Evolutionary conservation across 2,888 invertebrate species (phyloP).

Genomic region (Embidobia sp.): DNA sequence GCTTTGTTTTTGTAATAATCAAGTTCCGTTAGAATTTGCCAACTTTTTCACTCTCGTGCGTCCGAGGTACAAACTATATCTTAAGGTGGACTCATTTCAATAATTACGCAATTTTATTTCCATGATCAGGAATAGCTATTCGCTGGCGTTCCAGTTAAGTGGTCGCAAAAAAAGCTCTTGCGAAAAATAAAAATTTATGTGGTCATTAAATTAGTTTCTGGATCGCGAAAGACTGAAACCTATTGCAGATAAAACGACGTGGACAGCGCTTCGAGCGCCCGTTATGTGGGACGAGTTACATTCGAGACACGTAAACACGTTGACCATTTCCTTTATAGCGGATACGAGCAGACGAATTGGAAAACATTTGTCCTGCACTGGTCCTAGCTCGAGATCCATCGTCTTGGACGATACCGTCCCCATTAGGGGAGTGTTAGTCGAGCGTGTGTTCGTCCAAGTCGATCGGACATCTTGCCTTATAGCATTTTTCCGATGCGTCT

Average conservation of each 20-base stretch:
- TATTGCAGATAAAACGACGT: constrained; percentile 54
- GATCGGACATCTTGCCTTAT: constrained; percentile 10
- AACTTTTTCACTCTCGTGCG: constrained; percentile 40
- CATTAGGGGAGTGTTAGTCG: constrained; percentile 47
- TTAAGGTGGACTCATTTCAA: constrained; percentile 44
- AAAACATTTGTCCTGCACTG: constrained; percentile 71
- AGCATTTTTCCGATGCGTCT: constrained; percentile 7
- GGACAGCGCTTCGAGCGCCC: constrained; percentile 46
- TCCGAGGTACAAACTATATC: too few relatives aligned
- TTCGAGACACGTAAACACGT: constrained; percentile 72
- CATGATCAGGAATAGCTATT: background rate
- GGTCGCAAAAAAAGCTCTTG: constrained; percentile 20
- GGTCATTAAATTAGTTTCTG: constrained; percentile 67
- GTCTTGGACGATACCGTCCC: constrained; percentile 28
- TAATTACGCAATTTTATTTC: constrained; percentile 43
- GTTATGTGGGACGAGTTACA: constrained; percentile 62
- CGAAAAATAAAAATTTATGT: constrained; percentile 45
- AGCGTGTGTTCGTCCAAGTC: constrained; percentile 33
- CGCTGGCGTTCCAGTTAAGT: constrained; percentile 16
- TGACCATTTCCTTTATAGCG: constrained; percentile 71
- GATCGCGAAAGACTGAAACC: constrained; percentile 57
- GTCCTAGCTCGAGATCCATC: constrained; percentile 36
- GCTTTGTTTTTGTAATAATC: constrained; percentile 65
- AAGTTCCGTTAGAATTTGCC: constrained; percentile 60
- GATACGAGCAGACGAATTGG: constrained; percentile 71